Evolutionary conservation across 2,113 vertebrate genomes (phyloP).

Genomic region (Oreochromis niloticus): DNA sequence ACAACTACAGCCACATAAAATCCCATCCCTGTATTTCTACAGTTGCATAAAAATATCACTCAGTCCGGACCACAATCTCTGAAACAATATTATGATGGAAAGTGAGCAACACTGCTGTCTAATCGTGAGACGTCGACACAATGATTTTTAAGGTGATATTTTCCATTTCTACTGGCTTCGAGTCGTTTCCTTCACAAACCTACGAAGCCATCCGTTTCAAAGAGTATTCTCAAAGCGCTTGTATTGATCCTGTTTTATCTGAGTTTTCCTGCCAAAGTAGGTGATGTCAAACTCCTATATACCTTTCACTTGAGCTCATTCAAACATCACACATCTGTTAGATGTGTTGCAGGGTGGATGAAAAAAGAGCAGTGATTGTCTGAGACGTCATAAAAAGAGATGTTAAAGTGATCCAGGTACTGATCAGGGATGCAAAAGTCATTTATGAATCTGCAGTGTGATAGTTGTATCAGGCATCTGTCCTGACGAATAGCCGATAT

Average conservation of each 20-base stretch:
- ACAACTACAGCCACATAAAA: not conserved
- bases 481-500: constrained; percentile 1
- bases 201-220: not conserved
- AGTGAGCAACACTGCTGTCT: constrained; percentile 4
- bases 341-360: not conserved
- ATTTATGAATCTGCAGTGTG: not conserved
- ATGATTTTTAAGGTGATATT: constrained; percentile 14
- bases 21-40: constrained; percentile 22
- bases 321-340: not conserved
- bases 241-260: not conserved
- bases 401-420: not conserved
- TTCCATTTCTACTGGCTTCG: not conserved
- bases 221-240: not conserved
- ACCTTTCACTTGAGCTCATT: not conserved
- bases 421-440: not conserved
- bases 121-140: not conserved
- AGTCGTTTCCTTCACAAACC: not conserved
- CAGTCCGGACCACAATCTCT: constrained; percentile 27
- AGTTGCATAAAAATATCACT: constrained; percentile 42
- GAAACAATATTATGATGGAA: constrained; percentile 48
- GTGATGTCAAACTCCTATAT: not conserved
- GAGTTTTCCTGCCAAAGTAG: not conserved
- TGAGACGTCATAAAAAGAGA: not conserved
- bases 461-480: not conserved
- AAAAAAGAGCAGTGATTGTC: not conserved